Percentiles rank a stretch among this genome's conserved stretches.
Evolutionary conservation across 2,113 vertebrate genomes (phyloP).

Genomic region (Nannobrachium achirus): DNA sequence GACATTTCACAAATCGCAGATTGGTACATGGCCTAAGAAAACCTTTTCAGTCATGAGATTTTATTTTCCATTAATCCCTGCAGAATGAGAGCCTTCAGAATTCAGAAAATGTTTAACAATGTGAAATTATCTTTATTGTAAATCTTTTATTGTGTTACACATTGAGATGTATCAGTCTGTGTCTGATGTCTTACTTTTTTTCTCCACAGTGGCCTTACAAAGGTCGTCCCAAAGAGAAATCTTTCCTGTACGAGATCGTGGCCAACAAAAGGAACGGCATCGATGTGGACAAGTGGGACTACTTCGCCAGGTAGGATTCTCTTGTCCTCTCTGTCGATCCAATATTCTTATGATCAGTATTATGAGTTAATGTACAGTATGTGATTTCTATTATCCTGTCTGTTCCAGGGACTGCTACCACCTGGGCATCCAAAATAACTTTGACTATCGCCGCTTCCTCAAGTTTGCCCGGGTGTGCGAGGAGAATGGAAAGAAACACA

Average conservation of each 20-base stretch:
- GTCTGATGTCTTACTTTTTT: background rate
- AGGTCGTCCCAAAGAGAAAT: slow-evolving; percentile 86
- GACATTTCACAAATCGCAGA: too few species aligned
- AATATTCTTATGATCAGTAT: too few species aligned
- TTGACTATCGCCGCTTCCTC: slow-evolving; percentile 89
- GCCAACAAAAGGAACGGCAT: slow-evolving; percentile 94
- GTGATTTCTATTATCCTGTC: slow-evolving; percentile 24
- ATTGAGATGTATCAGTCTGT: background rate
- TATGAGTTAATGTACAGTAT: too few species aligned
- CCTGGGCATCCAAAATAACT: slow-evolving; percentile 94
- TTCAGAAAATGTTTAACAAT: too few species aligned
- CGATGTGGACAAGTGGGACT: slow-evolving; percentile 99
- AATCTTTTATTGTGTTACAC: background rate
- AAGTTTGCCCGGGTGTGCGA: slow-evolving; percentile 91
- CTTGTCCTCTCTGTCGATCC: slow-evolving; percentile 24
- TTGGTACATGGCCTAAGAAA: too few species aligned
- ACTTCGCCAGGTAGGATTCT: slow-evolving; percentile 89
- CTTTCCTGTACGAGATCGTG: slow-evolving; percentile 96
- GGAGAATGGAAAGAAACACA: slow-evolving; percentile 79
- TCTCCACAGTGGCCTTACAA: slow-evolving; percentile 84
- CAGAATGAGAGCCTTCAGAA: too few species aligned
- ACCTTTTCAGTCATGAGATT: too few species aligned
- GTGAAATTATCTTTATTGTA: too few species aligned
- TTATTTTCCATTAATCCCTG: too few species aligned
- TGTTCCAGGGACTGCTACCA: slow-evolving; percentile 96